These are phyloP conservation scores for Tiliqua scincoides DNA, from an alignment of 2,113 vertebrate genomes.

Conservation along the genomic window DNA sequence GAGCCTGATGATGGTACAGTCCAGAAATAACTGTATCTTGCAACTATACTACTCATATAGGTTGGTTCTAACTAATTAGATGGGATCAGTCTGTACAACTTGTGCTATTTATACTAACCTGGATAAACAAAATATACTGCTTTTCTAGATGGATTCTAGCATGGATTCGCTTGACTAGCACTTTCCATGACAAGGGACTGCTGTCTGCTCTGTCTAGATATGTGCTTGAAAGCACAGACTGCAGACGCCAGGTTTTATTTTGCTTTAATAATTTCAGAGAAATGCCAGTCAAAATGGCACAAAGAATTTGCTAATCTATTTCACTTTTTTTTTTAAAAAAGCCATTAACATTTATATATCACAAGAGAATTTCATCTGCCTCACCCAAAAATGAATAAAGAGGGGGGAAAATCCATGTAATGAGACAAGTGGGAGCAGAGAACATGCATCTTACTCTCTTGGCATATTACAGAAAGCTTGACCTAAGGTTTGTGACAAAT, in stretches of 20 bases:
- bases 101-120: neutral
- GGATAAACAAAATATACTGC: too few relatives aligned
- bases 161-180: neutral
- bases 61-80: neutral
- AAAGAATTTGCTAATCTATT: neutral
- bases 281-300: neutral
- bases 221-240: accelerated
- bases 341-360: neutral
- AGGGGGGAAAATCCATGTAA: neutral
- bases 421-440: neutral
- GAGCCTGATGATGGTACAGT: neutral
- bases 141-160: too few relatives aligned
- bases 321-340: neutral
- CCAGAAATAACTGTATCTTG: neutral
- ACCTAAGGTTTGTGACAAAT: neutral
- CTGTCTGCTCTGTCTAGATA: neutral
- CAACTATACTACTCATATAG: neutral
- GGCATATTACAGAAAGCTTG: accelerated
- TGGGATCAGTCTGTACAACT: neutral
- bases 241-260: neutral
- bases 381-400: neutral
- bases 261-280: neutral
- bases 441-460: neutral
- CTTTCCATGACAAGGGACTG: neutral
- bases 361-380: neutral